Evolutionary conservation across 30 jellyfish, hydroid and myxozoan species (phyloP), one percentile per base, ranked within the genome.

Genomic region (Turritopsis rubra): DNA sequence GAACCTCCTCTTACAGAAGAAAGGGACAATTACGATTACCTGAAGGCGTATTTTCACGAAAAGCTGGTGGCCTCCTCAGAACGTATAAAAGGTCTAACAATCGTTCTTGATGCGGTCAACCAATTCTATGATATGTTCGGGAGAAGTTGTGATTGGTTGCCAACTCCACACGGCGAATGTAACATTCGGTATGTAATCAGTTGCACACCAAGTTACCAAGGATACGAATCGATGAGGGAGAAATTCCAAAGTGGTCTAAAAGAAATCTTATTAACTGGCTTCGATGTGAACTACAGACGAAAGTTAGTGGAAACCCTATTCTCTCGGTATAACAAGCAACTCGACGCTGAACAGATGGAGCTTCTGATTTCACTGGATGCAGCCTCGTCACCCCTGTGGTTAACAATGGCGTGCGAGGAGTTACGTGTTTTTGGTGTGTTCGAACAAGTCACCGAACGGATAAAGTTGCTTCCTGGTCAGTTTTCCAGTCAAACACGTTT

Each of bases 321-420:
- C 52, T 68, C 87, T 84, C 88, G 85, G 25, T 91, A 82, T 85
- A 91, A 85, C 84, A 91, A 91, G 87, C 71, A 66, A 66, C 87
- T 91, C 1, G 98, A 91, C 76, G 89, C 72, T 25, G 89, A 66
- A 21, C 96, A 91, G 66, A 68, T 88, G 95, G 41, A 65, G 72
- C 31, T 41, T 13, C 73, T 91, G 5, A 54, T 82, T 17, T 81
- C 94, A 21, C 71, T 66, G 52, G 75, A 75, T 71, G 98, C 81
- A 19, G 83, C 96, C 13, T 66, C 79, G 52, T 86, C 89, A 52
- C 98, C 98, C 0, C 81, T 91, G 68, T 91, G 96, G 96, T 86
- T 91, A 17, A 65, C 96, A 17, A 85, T 91, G 21, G 95, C 92
- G 27, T 91, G 98, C 66, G 98, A 91, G 83, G 98, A 91, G 79